Evolutionary conservation across 2,797 vertebrate species (phyloP), one percentile per base, ranked within the genome.

Genomic region (Pangasius mekongensis): DNA sequence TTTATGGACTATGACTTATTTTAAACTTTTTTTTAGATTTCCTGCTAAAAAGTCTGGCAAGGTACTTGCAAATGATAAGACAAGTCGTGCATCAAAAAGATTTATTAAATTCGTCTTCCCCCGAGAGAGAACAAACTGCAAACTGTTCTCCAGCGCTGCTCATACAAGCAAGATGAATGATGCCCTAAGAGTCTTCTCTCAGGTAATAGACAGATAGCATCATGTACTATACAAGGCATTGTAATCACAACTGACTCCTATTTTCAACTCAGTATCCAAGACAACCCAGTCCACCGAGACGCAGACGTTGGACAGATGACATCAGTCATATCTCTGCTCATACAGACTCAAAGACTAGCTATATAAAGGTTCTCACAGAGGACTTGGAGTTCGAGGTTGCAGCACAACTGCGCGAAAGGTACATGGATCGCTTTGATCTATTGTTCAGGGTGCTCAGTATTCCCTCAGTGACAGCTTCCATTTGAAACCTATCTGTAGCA

Each of bases 31-130:
- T 74, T 74, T 87, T 83, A 58, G 13, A 52, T 86, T 87, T 67
- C 67, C 20, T 62, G 74, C 88, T 91, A 84, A 90, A 87, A 83
- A 87, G 88, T 84, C 88, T 85, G 88, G 71, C 84, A 73, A 88
- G 73, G 87, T 66, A 73, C 87, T 88, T 88, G 90, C 84, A 86
- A 77, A 89, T 87, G 84, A 90, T 89, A 89, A 88, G 89, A 89
- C 90, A 90, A 89, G 89, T 86, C 69, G 81, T 87, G 84, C 86
- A 88, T 88, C 91, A 90, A 67, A 85, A 88, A 91, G 89, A 91
- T 92, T 88, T 91, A 92, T 91, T 90, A 91, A 91, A 90, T 90
- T 78, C 86, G 76, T 90, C 89, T 88, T 88, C 69, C 84, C 87
- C 64, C 13, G 85, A 86, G 89, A 87, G 88, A 89, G 85, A 91